Base-by-base conservation (phyloP, 2,888 invertebrate species). In the Thymelicus lineola region DNA sequence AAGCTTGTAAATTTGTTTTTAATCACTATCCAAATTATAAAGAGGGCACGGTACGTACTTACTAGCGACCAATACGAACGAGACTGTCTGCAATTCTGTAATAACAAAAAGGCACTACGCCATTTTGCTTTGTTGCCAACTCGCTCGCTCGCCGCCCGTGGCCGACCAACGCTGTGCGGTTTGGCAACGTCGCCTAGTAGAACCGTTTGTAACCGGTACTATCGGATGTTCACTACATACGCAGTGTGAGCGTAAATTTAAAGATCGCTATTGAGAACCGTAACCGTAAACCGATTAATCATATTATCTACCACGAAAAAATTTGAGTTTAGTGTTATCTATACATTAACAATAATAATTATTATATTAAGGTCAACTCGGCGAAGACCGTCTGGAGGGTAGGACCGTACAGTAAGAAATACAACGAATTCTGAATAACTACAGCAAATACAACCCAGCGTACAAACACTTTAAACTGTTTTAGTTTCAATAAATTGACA, bases 191-290 rank as follows among this genome's bases (percentile, higher is more conserved):
- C 53, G 53, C 53, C 0, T 12, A 9, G 7, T 20, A 20, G 20
- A 20, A 53, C 53, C 53, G 53, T 53, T 53, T 53, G 4, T 20
- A 53, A 53, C 53, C 53, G 53, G 53, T 53, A 53, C 53, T 20
- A 5, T 53, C 53, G 9, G 12, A 20, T 20, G 53, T 53, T 12
- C 20, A 53, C 17, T 17, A 20, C 53, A 20, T 53, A 20, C 20
- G 53, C 53, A 53, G 20, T 53, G 12, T 10, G 53, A 53, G 48
- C 53, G 53, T 20, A 17, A 20, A 12, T 15, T 53, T 5, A 53
- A 20, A 53, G 53, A 17, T 53, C 53, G 20, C 53, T 20, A 9
- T 53, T 53, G 20, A 17, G 10, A 17, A 17, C 7, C 50, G 15
- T 50, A 50, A 38, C 9, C 38, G 28, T 28, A 28, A 28, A 28